Conservation (phyloP, 1,140 invertebrate species). For the Neodiprion lecontei region DNA sequence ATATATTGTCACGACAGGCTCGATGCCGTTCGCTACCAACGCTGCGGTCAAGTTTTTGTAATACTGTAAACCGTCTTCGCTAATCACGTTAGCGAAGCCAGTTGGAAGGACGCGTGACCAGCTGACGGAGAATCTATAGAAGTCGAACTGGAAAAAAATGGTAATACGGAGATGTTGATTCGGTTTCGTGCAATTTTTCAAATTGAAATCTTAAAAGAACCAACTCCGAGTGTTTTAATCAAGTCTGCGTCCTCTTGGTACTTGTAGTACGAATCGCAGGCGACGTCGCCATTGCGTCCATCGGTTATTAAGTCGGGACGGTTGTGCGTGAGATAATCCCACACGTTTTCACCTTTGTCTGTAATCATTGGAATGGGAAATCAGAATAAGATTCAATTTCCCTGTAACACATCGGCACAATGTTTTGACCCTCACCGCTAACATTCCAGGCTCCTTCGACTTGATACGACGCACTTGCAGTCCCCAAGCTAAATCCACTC, state of each 20-base stretch:
- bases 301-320: conserved; percentile 62
- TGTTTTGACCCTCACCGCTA: conserved; percentile 57
- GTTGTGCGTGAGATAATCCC: conserved; percentile 68
- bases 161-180: too few relatives aligned
- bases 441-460: conserved; percentile 56
- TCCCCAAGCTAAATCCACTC: conserved; percentile 44
- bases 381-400: conserved; percentile 40
- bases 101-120: conserved; percentile 66
- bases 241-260: conserved; percentile 64
- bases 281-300: conserved; percentile 63
- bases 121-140: conserved; percentile 67
- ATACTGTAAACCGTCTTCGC: conserved; percentile 62
- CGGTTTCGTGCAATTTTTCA: too few relatives aligned
- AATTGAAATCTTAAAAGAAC: too few relatives aligned
- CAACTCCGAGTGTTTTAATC: conserved; percentile 54
- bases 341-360: conserved; percentile 62
- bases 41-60: conserved; percentile 68
- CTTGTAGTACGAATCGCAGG: conserved; percentile 67
- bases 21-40: conserved; percentile 42
- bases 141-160: conserved; percentile 40
- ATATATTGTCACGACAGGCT: conserved; percentile 49
- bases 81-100: conserved; percentile 55
- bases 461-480: conserved; percentile 51
- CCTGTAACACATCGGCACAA: conserved; percentile 69
- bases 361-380: conserved; percentile 1